Evolutionary conservation across 2,888 invertebrate genomes (phyloP), one percentile per base, ranked within the genome.

Genomic region (Sinhomidia bicolor): DNA sequence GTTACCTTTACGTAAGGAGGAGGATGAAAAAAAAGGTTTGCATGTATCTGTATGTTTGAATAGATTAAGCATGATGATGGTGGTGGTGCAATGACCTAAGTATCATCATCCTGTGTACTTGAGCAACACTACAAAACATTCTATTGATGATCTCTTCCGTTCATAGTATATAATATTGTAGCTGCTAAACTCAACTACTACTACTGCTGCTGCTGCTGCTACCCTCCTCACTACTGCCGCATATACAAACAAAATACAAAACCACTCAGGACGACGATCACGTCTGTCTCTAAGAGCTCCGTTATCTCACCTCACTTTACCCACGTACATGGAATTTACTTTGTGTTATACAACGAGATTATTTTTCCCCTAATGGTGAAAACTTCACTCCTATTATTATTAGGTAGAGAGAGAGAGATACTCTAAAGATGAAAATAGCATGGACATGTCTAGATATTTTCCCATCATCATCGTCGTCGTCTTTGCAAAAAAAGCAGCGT

Each of bases 221-320:
- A 60, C 47, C 47, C 6, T 41, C 9, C 4, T 54, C 54, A 36
- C 44, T 41, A 17, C 41, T 7, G 32, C 29, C 44, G 23, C 71
- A 71, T n/a, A 74, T 29, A 47, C 26, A 47, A 1, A 47, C 26
- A 26, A 47, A 74, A 44, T 17, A 71, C n/a, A 44, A 78, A 78
- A n/a, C 54, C 57, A 57, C 57, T 57, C 44, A 81, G n/a, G n/a
- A n/a, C n/a, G n/a, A n/a, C 41, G 62, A 65, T 81, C 81, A 81
- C 65, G 65, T 81, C 65, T 44, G 47, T 23, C 54, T 1, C n/a
- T 32, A 81, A 81, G 65, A 81, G 81, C 41, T 65, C 81, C 47
- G 81, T 65, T 81, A 81, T 81, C 81, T 81, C 79, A 57, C 65
- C 57, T 65, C 81, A 81, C 81, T 81, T 65, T 47, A 81, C 74